phyloP scores from a whole-genome alignment of 2,888 invertebrate genomes.

The Xestia xanthographa region DNA sequence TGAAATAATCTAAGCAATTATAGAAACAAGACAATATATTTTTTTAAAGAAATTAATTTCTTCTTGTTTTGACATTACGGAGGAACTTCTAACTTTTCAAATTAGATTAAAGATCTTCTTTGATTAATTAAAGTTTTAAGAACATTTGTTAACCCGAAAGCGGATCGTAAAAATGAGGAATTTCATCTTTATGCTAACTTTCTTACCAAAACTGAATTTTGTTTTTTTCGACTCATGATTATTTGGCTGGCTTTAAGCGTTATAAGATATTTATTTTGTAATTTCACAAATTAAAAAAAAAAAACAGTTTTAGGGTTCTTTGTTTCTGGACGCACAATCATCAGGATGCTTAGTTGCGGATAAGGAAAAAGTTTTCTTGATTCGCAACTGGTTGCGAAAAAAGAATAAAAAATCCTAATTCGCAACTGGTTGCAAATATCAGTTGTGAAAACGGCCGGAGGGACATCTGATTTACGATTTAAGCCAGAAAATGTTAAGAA shows the following conservation, averaged over 20 bases:
- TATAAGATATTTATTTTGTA: not conserved
- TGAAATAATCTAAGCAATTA: not conserved
- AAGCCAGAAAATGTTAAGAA: too few relatives aligned
- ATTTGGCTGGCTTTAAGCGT: not conserved
- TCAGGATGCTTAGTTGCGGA: too few relatives aligned
- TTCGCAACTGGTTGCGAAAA: too few relatives aligned
- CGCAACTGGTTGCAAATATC: too few relatives aligned
- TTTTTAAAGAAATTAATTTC: not conserved
- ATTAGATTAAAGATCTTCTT: slow-evolving; percentile 52
- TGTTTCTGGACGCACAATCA: too few relatives aligned
- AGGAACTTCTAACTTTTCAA: slow-evolving; percentile 23
- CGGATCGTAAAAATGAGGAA: slow-evolving; percentile 30
- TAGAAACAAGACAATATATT: not conserved
- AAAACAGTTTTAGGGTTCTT: too few relatives aligned
- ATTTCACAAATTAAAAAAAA: too few relatives aligned
- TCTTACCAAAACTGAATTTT: not conserved
- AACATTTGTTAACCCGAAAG: slow-evolving; percentile 34
- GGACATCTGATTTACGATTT: too few relatives aligned
- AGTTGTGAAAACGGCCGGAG: too few relatives aligned
- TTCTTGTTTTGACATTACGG: slow-evolving; percentile 7
- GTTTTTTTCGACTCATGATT: not conserved
- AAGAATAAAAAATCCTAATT: too few relatives aligned
- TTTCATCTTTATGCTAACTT: slow-evolving; percentile 17
- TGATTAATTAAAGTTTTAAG: slow-evolving; percentile 47
- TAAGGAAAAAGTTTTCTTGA: too few relatives aligned